These are phyloP conservation scores for Agrochola macilenta DNA, from an alignment of 2,888 invertebrate species.

Conservation along the genomic window DNA sequence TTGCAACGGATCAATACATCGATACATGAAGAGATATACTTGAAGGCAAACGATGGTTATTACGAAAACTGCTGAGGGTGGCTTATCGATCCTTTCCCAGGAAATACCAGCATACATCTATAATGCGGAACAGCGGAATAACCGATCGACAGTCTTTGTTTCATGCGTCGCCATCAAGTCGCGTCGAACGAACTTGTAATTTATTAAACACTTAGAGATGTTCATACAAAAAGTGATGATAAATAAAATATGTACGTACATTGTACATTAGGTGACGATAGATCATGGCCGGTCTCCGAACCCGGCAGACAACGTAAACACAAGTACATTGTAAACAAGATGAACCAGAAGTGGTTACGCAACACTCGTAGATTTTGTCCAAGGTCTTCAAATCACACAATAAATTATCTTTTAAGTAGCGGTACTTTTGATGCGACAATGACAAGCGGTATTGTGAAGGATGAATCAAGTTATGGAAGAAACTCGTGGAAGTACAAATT, in stretches of 20 bases:
- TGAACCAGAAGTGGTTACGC: constrained; percentile 79
- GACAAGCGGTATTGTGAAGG: constrained; percentile 21
- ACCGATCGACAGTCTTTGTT: constrained; percentile 21
- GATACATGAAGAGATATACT: constrained; percentile 18
- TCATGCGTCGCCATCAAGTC: constrained; percentile 39
- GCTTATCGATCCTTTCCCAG: constrained; percentile 39
- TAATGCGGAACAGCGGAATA: constrained; percentile 16
- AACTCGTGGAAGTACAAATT: neutral
- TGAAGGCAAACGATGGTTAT: constrained; percentile 11
- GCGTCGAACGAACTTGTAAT: constrained; percentile 32
- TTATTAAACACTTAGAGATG: constrained; percentile 33
- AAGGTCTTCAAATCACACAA: constrained; percentile 72
- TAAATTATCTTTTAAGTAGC: constrained; percentile 51
- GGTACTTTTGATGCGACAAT: constrained; percentile 37
- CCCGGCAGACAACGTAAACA: constrained; percentile 76
- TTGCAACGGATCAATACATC: constrained; percentile 21
- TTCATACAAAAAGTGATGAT: constrained; percentile 39
- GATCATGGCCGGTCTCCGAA: constrained; percentile 84
- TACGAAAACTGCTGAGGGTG: constrained; percentile 47
- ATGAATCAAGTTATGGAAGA: neutral
- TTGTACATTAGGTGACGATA: constrained; percentile 72
- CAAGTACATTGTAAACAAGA: constrained; percentile 76
- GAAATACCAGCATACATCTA: constrained; percentile 42
- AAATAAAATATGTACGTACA: constrained; percentile 30
- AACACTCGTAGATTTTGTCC: constrained; percentile 70